Evolutionary conservation across 1,140 invertebrate genomes (phyloP).

Genomic region (Penaeus chinensis): DNA sequence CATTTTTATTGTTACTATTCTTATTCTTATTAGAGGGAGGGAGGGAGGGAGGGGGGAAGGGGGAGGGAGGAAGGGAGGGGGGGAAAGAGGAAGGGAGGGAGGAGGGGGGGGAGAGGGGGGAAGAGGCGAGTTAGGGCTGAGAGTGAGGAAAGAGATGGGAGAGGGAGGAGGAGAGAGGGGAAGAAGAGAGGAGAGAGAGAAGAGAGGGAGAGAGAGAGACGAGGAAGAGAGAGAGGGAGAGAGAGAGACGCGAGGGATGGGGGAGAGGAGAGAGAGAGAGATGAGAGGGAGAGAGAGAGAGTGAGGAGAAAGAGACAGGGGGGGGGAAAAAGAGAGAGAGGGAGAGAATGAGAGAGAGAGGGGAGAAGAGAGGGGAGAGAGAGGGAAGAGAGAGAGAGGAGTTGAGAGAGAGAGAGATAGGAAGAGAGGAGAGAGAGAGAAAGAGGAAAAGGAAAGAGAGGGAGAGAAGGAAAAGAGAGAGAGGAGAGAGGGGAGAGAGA

Average conservation of each 20-base stretch:
- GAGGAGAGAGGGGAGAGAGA: too few relatives aligned
- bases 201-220: background rate
- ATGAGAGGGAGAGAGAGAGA: too few relatives aligned
- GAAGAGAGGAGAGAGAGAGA: too few relatives aligned
- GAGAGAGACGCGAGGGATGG: constrained; percentile 16
- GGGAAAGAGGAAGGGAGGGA: constrained; percentile 15
- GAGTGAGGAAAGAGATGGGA: constrained; percentile 3
- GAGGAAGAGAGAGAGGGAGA: background rate
- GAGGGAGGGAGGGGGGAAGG: constrained; percentile 1
- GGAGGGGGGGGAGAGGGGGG: background rate
- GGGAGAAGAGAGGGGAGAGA: too few relatives aligned
- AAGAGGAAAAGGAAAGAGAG: too few relatives aligned
- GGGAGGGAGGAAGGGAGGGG: constrained; percentile 3
- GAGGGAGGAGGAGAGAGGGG: background rate
- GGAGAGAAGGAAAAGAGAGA: too few relatives aligned
- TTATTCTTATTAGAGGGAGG: background rate
- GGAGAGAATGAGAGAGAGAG: too few relatives aligned
- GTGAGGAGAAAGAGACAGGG: too few relatives aligned
- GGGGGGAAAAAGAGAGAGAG: too few relatives aligned
- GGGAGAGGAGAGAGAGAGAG: background rate
- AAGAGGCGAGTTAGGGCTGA: background rate
- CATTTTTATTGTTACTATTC: background rate
- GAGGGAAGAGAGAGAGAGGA: too few relatives aligned
- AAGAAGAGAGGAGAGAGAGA: background rate
- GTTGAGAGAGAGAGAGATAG: too few relatives aligned